These are phyloP conservation scores for Todiramphus saurophagus DNA, from an alignment of 2,113 vertebrate genomes.

Conservation along the genomic window DNA sequence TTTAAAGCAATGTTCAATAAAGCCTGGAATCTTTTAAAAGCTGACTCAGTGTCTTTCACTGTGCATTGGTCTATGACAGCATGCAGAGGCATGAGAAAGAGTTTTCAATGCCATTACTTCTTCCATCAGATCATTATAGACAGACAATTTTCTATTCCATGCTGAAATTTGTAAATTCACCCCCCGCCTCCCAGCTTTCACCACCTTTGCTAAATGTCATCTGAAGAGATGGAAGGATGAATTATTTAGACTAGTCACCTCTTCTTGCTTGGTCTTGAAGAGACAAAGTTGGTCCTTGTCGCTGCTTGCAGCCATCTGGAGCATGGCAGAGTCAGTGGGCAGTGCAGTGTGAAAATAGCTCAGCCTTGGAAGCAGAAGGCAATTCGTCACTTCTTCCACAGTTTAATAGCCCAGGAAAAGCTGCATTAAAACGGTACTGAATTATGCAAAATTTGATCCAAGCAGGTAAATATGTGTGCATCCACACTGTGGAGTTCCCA, in stretches of 20 bases:
- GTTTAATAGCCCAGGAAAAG: neutral
- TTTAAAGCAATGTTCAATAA: constrained; percentile 3
- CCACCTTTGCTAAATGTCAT: neutral
- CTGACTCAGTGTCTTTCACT: neutral
- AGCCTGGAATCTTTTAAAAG: constrained; percentile 1
- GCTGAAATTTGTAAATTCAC: neutral
- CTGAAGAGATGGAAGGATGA: neutral
- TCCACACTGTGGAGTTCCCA: neutral
- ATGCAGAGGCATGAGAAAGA: neutral
- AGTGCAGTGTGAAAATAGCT: neutral
- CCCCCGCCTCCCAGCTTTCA: neutral
- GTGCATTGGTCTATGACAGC: neutral
- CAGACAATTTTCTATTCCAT: neutral
- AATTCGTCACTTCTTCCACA: neutral
- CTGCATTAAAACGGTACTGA: neutral
- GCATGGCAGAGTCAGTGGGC: neutral
- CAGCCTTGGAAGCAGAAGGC: neutral
- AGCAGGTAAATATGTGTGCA: neutral
- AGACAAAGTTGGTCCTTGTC: neutral
- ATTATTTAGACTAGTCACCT: neutral
- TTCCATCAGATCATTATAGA: neutral
- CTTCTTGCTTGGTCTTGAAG: neutral
- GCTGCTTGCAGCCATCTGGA: neutral
- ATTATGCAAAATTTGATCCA: neutral
- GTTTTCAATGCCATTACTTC: neutral